These are phyloP conservation scores for Gobio occitaniae DNA, from an alignment of 2,797 vertebrate genomes.

Conservation along the genomic window DNA sequence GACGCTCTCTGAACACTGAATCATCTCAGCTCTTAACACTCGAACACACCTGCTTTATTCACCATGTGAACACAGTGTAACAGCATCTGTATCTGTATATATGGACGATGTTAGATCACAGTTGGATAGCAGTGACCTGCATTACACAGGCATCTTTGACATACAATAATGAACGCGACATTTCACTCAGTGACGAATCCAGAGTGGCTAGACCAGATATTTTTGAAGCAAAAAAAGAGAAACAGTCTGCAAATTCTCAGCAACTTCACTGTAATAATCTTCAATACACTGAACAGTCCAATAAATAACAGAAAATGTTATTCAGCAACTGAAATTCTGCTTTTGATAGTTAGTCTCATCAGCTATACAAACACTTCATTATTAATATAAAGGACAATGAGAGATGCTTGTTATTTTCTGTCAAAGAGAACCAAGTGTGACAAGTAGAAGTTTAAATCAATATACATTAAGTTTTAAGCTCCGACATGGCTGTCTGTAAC, in stretches of 20 bases:
- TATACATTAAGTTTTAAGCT: constrained; percentile 22
- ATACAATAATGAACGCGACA: neutral
- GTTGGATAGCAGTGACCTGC: constrained; percentile 14
- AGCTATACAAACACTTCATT: constrained; percentile 13
- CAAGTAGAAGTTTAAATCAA: constrained; percentile 30
- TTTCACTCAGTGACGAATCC: constrained; percentile 24
- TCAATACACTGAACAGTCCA: constrained; percentile 26
- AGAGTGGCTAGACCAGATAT: constrained; percentile 1
- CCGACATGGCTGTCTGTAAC: constrained; percentile 52
- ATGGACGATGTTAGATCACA: constrained; percentile 8
- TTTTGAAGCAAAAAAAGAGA: constrained; percentile 22
- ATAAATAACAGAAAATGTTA: constrained; percentile 40
- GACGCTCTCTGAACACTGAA: constrained; percentile 6
- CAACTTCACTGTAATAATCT: constrained; percentile 26
- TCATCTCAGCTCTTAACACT: constrained; percentile 19
- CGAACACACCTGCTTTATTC: constrained; percentile 22
- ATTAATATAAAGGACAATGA: constrained; percentile 22
- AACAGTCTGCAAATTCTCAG: constrained; percentile 18
- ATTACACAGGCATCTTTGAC: constrained; percentile 1
- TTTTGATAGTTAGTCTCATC: constrained; percentile 50
- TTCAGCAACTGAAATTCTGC: constrained; percentile 24
- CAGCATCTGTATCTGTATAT: constrained; percentile 14
- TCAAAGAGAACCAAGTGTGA: constrained; percentile 20
- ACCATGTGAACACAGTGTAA: constrained; percentile 14
- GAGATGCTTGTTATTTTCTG: constrained; percentile 4